Percentiles rank a stretch among this genome's conserved stretches.
Conservation (phyloP, 2,797 vertebrate species). For the Anableps anableps region DNA sequence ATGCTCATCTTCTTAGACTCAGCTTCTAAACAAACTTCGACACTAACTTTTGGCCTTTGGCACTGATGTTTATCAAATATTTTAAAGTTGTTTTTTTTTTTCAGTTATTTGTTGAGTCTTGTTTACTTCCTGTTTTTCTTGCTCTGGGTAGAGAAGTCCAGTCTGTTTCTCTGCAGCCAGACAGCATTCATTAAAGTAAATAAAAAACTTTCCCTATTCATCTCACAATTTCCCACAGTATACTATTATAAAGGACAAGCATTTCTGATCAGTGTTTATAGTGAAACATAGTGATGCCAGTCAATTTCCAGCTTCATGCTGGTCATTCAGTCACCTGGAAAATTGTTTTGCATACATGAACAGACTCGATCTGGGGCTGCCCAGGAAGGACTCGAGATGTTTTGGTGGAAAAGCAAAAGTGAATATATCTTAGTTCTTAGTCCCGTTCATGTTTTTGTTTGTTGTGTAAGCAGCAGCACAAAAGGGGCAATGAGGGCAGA, state of each 20-base stretch:
- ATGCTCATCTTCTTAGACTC: background rate
- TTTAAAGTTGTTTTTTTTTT: background rate
- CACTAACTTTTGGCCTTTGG: background rate
- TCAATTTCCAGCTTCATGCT: background rate
- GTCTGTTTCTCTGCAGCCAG: background rate
- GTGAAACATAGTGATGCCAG: background rate
- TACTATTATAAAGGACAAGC: background rate
- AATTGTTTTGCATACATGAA: conserved; percentile 2
- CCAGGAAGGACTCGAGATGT: background rate
- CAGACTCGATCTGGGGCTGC: background rate
- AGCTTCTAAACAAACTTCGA: background rate
- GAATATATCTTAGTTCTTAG: background rate
- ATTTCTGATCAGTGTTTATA: background rate
- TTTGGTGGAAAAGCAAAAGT: background rate
- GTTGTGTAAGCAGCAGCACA: conserved; percentile 38
- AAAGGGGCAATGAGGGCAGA: background rate
- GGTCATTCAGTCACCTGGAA: background rate
- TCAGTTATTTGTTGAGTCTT: conserved; percentile 4
- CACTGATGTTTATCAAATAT: background rate
- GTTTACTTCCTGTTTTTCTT: conserved; percentile 14
- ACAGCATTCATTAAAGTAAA: background rate
- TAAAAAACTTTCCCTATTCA: background rate
- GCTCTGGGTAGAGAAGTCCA: background rate
- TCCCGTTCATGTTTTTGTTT: conserved; percentile 6
- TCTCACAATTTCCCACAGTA: background rate